Percentiles rank a stretch among this genome's conserved stretches.
Evolutionary conservation across 1,140 invertebrate genomes (phyloP).

Genomic region (Rhizoglyphus robini): DNA sequence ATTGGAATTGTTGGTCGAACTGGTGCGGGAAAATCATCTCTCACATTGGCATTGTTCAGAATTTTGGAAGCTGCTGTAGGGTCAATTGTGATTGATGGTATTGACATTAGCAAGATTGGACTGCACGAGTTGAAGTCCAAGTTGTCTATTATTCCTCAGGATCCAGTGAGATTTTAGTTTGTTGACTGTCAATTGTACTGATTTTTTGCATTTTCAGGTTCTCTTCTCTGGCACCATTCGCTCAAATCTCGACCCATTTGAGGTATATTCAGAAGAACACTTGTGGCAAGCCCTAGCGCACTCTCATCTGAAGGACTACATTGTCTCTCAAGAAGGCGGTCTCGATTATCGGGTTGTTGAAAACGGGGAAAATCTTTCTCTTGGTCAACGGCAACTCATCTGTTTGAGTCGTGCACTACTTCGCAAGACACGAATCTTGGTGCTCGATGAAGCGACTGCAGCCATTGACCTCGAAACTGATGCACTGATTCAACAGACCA

Average conservation of each 20-base stretch:
- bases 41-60: conserved; percentile 41
- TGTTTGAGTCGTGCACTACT: conserved; percentile 45
- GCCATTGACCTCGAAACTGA: conserved; percentile 32
- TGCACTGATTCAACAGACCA: conserved; percentile 25
- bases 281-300: conserved; percentile 26
- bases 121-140: conserved; percentile 68
- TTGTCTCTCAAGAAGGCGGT: conserved; percentile 16
- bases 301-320: conserved; percentile 26
- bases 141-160: conserved; percentile 79
- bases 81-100: conserved; percentile 72
- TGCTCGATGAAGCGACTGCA: conserved; percentile 52
- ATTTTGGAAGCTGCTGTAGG: conserved; percentile 45
- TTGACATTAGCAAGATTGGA: conserved; percentile 70
- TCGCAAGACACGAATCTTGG: conserved; percentile 38
- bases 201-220: too few relatives aligned
- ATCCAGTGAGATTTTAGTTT: too few relatives aligned
- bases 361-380: conserved; percentile 27
- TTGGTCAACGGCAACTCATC: conserved; percentile 40
- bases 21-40: conserved; percentile 43
- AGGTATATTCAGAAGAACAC: conserved; percentile 22
- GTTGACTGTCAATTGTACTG: too few relatives aligned
- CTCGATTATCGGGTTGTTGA: conserved; percentile 20
- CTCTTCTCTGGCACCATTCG: conserved; percentile 42
- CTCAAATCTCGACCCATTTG: conserved; percentile 30
- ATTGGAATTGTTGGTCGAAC: conserved; percentile 44